Evolutionary conservation across 2,888 invertebrate genomes (phyloP), one percentile per base, ranked within the genome.

Genomic region (Melanargia galathea): DNA sequence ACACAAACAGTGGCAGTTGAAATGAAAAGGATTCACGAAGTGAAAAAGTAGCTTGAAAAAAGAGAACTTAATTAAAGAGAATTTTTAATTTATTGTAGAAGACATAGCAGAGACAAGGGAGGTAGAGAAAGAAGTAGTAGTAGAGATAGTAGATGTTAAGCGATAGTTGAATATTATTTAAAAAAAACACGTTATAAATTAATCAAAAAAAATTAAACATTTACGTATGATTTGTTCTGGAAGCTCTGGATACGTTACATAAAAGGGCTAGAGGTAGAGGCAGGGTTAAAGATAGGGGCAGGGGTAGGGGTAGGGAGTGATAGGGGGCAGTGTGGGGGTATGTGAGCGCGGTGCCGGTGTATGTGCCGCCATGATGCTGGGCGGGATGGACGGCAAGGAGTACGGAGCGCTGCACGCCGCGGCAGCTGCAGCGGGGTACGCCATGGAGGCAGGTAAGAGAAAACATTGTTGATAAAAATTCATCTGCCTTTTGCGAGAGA

Each of bases 381-480:
- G 86, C 69, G 87, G 84, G 54, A 91, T 91, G 90, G 90, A 90
- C 76, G 90, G 90, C 73, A 91, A 91, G 82, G 90, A 91, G 81
- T 91, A 90, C 81, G 90, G 90, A 68, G 89, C 90, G 81, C 84
- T 90, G 83, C 90, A 90, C 68, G 90, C 89, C 22, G 89, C 88
- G 56, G 88, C 88, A 64, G 88, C 89, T 61, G 82, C 82, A 63
- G 88, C 87, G 65, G 83, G 84, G 0, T 90, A 90, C 77, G 77
- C 88, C 45, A 88, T 90, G 89, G 90, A 90, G 2, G 67, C 82
- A 60, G 87, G 90, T 87, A 66, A 80, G 86, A n/a, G n/a, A 0
- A 22, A 1, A 43, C 16, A 18, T 16, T 16, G 2, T 20, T 20
- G 7, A 18, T 20, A 45, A 45, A n/a, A n/a, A n/a, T n/a, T n/a